Conservation (phyloP, 1,140 invertebrate species). For the Papilio xuthus region DNA sequence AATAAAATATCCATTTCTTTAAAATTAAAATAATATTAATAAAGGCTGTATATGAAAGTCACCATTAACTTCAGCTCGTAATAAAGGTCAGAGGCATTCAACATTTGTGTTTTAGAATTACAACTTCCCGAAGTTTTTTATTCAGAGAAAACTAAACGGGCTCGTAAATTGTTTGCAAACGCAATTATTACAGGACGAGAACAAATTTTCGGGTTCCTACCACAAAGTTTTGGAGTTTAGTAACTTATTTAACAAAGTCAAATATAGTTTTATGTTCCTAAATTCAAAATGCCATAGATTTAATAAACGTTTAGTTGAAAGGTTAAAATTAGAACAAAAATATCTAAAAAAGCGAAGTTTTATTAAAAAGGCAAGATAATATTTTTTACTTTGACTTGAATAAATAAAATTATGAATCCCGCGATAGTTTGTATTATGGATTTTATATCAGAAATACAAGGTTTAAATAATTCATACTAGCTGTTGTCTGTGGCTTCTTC, state of each 20-base stretch:
- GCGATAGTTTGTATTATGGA: too few relatives aligned
- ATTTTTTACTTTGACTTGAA: too few relatives aligned
- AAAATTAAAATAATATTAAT: background rate
- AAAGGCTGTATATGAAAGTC: background rate
- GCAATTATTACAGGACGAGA: conserved; percentile 60
- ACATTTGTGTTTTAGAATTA: conserved; percentile 23
- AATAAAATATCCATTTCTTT: too few relatives aligned
- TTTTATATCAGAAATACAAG: too few relatives aligned
- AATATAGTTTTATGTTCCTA: conserved; percentile 52
- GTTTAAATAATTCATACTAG: background rate
- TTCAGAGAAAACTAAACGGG: conserved; percentile 40
- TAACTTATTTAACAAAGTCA: conserved; percentile 63
- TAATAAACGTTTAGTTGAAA: background rate
- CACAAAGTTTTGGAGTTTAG: conserved; percentile 56
- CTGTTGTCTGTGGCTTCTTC: too few relatives aligned
- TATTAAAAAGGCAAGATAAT: too few relatives aligned
- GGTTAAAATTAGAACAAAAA: background rate
- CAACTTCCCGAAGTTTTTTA: conserved; percentile 10
- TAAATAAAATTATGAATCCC: too few relatives aligned
- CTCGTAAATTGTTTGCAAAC: conserved; percentile 64
- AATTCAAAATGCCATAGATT: conserved; percentile 48
- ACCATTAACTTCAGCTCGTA: background rate
- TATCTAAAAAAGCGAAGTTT: background rate
- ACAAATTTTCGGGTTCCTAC: conserved; percentile 55
- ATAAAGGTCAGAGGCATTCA: background rate